Conservation (phyloP, 2,888 invertebrate species). For the Allophyes oxyacanthae region DNA sequence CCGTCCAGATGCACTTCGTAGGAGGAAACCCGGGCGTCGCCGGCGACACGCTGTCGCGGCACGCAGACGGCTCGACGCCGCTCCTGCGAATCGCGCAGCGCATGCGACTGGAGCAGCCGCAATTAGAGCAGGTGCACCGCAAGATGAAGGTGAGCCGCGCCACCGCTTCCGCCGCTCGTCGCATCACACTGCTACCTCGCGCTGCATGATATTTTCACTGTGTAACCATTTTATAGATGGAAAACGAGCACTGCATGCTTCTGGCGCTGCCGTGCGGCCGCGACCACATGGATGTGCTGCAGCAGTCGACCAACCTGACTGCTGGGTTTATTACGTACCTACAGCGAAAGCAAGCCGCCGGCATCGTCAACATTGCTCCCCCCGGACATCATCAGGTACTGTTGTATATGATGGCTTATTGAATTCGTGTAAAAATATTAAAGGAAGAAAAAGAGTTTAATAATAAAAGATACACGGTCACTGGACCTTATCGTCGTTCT, state of each 20-base stretch:
- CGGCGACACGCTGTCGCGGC: slow-evolving; percentile 95
- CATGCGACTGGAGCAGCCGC: slow-evolving; percentile 98
- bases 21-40: slow-evolving; percentile 98
- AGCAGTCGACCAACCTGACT: slow-evolving; percentile 97
- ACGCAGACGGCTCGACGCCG: slow-evolving; percentile 95
- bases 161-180: background rate
- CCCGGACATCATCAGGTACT: slow-evolving; percentile 95
- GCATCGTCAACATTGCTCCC: slow-evolving; percentile 98
- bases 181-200: too few species aligned
- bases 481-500: too few species aligned
- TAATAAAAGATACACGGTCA: too few species aligned
- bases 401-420: background rate
- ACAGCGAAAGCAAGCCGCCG: slow-evolving; percentile 99
- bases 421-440: too few species aligned
- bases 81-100: slow-evolving; percentile 98
- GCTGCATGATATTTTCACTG: background rate
- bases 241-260: slow-evolving; percentile 98
- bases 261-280: slow-evolving; percentile 98
- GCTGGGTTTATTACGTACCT: slow-evolving; percentile 98
- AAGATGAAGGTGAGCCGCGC: slow-evolving; percentile 95
- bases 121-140: slow-evolving; percentile 98
- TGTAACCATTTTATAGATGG: slow-evolving; percentile 90
- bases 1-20: slow-evolving; percentile 99
- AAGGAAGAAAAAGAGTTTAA: too few species aligned
- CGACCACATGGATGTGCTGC: slow-evolving; percentile 97